Conservation (phyloP, 2,797 vertebrate genomes). For the Scyliorhinus canicula region DNA sequence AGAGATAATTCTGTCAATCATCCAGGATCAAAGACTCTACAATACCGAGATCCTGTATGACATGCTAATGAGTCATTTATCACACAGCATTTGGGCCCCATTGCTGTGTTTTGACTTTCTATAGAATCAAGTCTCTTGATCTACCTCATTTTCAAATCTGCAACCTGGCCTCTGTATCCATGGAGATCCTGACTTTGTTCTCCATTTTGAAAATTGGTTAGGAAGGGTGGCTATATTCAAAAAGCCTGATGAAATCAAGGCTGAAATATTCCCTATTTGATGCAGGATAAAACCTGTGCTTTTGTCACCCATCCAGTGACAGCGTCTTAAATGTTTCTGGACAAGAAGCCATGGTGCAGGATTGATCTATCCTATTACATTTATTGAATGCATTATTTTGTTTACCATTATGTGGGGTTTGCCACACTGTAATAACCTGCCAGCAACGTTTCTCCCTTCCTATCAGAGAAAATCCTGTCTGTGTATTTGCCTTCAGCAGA, state of each 20-base stretch:
- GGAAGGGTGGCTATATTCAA: not conserved
- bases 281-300: not conserved
- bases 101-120: not conserved
- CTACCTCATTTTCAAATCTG: not conserved
- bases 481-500: not conserved
- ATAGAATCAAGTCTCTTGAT: not conserved
- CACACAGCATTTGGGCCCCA: not conserved
- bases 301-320: not conserved
- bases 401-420: not conserved
- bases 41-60: not conserved
- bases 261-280: not conserved
- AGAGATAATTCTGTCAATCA: constrained; percentile 12
- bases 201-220: not conserved
- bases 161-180: not conserved
- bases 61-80: constrained; percentile 4
- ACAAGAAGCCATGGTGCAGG: not conserved
- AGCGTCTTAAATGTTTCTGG: not conserved
- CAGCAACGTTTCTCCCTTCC: not conserved
- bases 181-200: not conserved
- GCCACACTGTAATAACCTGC: not conserved
- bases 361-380: not conserved
- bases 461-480: not conserved
- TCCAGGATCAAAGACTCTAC: not conserved
- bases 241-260: not conserved
- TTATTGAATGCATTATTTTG: not conserved